Evolutionary conservation across 2,888 invertebrate genomes (phyloP), one percentile per base, ranked within the genome.

Genomic region (Tetragonisca angustula): DNA sequence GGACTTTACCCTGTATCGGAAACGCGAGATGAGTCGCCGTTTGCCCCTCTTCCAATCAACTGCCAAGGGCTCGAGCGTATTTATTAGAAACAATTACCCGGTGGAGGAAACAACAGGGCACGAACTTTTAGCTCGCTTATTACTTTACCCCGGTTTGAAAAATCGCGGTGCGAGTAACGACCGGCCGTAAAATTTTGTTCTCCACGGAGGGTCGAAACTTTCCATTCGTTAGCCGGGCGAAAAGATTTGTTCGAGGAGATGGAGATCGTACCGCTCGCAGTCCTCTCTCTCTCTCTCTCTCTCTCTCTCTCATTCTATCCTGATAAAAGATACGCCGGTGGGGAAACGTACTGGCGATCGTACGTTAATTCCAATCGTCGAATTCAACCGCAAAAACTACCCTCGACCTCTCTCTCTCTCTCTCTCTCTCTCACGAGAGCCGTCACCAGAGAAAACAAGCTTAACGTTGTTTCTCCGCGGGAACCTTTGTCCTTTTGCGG

Each of bases 371-470:
- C 73, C 88, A 87, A 89, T 89, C 86, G 86, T 24, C 69, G 67
- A 50, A 84, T 50, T 64, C 70, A 13, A 5, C 80, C 65, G 65
- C 52, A 83, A 82, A 81, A 79, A 71, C 27, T 61, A 56, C 80
- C 83, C 65, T 11, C 65, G 17, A 56, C 67, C 19, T 78, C 81
- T 84, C 77, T 76, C 75, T 24, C 79, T 79, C 27, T 27, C 27
- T 27, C 27, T 27, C 27, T 64, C 71, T 54, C 24, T 65, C 62
- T 36, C 61, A 19, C 21, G 59, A 76, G 70, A 27, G 75, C 65
- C 71, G 79, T 71, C 74, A 27, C 62, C 68, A 84, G 85, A 83
- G 86, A 88, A 91, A 88, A 87, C 89, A 89, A 90, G 85, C 85
- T 85, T 83, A 80, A 87, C 85, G 77, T 84, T 81, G 86, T 88